Conservation (phyloP, 1,140 invertebrate genomes). For the Drosophila nigrodunni region DNA sequence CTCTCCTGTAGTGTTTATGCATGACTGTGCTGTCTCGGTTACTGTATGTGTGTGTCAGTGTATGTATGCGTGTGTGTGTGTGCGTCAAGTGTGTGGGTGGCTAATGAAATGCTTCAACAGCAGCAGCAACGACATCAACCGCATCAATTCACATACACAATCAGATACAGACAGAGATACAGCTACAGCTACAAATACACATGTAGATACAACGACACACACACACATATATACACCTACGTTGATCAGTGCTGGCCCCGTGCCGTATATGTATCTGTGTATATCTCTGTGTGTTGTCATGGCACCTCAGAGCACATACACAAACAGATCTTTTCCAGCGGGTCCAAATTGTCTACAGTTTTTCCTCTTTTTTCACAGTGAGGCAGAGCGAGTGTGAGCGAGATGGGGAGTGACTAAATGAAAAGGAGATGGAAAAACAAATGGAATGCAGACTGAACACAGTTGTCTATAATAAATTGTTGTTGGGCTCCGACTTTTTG, state of each 20-base stretch:
- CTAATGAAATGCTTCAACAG: slow-evolving; percentile 80
- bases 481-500: slow-evolving; percentile 32
- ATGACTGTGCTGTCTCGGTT: slow-evolving; percentile 17
- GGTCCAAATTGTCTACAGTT: slow-evolving; percentile 47
- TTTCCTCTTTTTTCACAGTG: slow-evolving; percentile 20
- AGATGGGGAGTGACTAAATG: neutral
- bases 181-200: no score
- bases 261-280: slow-evolving; percentile 10
- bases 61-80: slow-evolving; percentile 45
- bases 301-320: slow-evolving; percentile 48
- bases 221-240: slow-evolving; percentile 26
- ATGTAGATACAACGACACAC: no score
- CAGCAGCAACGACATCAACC: slow-evolving; percentile 70
- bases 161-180: no score
- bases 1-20: slow-evolving; percentile 36
- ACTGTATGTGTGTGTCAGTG: slow-evolving; percentile 15
- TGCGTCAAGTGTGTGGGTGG: slow-evolving; percentile 64
- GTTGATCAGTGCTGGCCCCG: slow-evolving; percentile 52
- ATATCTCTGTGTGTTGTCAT: slow-evolving; percentile 56
- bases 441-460: slow-evolving; percentile 51
- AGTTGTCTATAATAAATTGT: slow-evolving; percentile 80
- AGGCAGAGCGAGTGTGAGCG: neutral
- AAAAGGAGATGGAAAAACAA: slow-evolving; percentile 42
- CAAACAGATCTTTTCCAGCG: slow-evolving; percentile 45
- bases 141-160: slow-evolving; percentile 33